These are phyloP conservation scores for Ariolimax columbianus DNA, from an alignment of 2,888 invertebrate genomes.

Conservation along the genomic window DNA sequence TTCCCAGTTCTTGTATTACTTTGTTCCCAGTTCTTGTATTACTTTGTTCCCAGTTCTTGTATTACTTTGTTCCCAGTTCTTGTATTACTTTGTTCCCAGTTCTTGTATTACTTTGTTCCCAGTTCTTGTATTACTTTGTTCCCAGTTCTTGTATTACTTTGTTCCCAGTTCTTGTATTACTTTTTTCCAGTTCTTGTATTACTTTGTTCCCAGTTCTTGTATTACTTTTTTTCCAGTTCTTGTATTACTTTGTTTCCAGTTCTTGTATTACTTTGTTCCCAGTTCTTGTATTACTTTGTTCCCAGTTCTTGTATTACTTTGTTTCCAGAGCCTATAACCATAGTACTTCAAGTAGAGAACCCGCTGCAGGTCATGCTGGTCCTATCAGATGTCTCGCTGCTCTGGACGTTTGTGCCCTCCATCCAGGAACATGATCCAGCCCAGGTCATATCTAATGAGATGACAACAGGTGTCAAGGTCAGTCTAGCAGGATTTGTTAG, in stretches of 20 bases:
- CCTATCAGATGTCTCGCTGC: slow-evolving; percentile 85
- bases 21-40: no score
- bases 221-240: neutral
- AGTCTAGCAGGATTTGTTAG: slow-evolving; percentile 10
- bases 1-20: no score
- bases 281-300: neutral
- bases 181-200: no score
- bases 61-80: no score
- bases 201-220: no score
- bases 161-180: no score
- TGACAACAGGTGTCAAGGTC: slow-evolving; percentile 70
- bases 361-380: slow-evolving; percentile 86
- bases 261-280: neutral
- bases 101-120: no score
- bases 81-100: no score
- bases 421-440: slow-evolving; percentile 67
- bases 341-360: slow-evolving; percentile 87
- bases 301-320: neutral
- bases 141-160: no score
- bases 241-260: neutral
- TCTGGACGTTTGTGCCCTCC: slow-evolving; percentile 84
- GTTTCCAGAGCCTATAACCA: slow-evolving; percentile 81
- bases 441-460: slow-evolving; percentile 74
- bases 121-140: no score
- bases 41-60: no score